These are phyloP conservation scores for Oreotrochilus melanogaster DNA, from an alignment of 2,113 vertebrate species.

Conservation along the genomic window DNA sequence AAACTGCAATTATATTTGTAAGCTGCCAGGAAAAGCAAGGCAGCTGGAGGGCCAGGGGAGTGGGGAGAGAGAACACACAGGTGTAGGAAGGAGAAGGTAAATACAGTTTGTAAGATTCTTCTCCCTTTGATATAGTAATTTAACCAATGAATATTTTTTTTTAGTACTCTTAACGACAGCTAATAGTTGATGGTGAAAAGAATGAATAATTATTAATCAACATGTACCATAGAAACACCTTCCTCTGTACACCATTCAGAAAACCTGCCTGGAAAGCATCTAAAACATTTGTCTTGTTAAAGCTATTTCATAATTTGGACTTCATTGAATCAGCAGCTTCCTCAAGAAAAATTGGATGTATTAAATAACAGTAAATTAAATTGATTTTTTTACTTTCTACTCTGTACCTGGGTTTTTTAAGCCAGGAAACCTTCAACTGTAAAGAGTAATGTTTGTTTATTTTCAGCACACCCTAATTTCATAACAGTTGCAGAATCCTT, in stretches of 20 bases:
- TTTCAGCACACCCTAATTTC: neutral
- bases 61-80: neutral
- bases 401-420: neutral
- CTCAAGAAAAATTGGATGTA: neutral
- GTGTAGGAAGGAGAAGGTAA: neutral
- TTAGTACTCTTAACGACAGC: neutral
- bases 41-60: neutral
- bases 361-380: neutral
- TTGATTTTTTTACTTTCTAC: neutral
- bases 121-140: neutral
- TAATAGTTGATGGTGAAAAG: neutral
- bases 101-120: neutral
- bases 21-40: neutral
- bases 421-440: neutral
- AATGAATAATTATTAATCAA: neutral
- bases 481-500: slow-evolving; percentile 16
- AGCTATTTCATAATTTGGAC: neutral
- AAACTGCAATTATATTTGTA: neutral
- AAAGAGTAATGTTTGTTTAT: neutral
- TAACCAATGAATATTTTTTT: neutral
- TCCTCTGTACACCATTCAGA: neutral
- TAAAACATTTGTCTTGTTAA: neutral
- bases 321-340: neutral
- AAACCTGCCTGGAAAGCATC: neutral
- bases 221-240: neutral